These are phyloP conservation scores for Falco peregrinus DNA, from an alignment of 2,797 vertebrate species.

Conservation along the genomic window DNA sequence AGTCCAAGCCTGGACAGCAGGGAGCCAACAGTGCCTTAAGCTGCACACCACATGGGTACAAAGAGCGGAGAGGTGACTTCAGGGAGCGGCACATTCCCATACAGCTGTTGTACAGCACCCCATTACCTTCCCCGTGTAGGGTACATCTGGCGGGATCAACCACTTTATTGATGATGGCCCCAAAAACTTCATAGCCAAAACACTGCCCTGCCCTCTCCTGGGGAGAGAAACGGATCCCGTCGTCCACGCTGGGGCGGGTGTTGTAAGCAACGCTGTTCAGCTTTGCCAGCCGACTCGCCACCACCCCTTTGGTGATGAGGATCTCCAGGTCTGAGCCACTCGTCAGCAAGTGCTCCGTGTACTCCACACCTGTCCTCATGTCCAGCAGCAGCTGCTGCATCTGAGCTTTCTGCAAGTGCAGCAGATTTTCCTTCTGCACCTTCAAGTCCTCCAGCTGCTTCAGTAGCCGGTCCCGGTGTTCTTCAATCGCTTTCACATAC, in stretches of 20 bases:
- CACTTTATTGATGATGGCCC: conserved; percentile 79
- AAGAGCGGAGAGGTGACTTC: background rate
- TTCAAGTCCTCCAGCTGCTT: conserved; percentile 83
- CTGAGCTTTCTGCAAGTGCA: conserved; percentile 87
- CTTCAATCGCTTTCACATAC: conserved; percentile 83
- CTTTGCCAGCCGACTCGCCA: conserved; percentile 79
- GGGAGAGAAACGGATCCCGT: conserved; percentile 82
- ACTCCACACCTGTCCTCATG: conserved; percentile 81
- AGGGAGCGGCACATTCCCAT: fast-evolving
- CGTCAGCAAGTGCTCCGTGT: conserved; percentile 84
- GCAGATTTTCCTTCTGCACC: conserved; percentile 81
- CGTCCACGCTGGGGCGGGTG: conserved; percentile 61
- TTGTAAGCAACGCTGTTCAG: conserved; percentile 77
- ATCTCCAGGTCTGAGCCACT: conserved; percentile 86
- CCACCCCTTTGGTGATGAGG: conserved; percentile 85
- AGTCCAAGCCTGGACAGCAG: background rate
- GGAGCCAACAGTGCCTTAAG: background rate
- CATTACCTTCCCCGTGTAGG: conserved; percentile 87
- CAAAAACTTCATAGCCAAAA: conserved; percentile 85
- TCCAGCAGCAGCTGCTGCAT: conserved; percentile 88
- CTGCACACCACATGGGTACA: background rate
- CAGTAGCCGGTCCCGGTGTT: conserved; percentile 85
- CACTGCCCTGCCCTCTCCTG: conserved; percentile 81
- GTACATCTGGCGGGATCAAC: conserved; percentile 85
- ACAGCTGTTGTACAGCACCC: background rate